These are phyloP conservation scores for Paradisaea rubra DNA, from an alignment of 2,113 vertebrate genomes.

Conservation along the genomic window DNA sequence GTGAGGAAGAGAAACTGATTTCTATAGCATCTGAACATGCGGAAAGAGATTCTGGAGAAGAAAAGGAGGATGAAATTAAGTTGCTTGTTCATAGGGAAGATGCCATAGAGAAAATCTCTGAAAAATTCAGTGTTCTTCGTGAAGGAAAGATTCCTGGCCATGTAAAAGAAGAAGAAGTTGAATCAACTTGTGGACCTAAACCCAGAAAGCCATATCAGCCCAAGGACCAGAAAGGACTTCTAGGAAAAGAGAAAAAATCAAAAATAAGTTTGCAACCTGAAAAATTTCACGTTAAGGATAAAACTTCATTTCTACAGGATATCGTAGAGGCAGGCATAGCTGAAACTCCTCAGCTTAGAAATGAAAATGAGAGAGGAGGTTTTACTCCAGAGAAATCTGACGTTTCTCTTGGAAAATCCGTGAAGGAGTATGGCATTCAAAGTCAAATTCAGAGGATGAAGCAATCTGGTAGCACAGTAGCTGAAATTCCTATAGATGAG, in stretches of 20 bases:
- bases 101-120: neutral
- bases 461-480: neutral
- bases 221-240: neutral
- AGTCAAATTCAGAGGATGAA: neutral
- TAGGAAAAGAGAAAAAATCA: neutral
- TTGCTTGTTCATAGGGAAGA: neutral
- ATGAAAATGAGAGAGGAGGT: neutral
- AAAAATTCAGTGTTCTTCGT: neutral
- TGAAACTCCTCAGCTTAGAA: neutral
- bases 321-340: neutral
- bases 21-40: neutral
- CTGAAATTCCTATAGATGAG: neutral
- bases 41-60: neutral
- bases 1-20: neutral
- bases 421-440: neutral
- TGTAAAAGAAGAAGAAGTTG: neutral
- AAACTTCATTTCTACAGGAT: neutral
- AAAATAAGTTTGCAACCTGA: neutral
- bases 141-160: neutral
- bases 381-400: neutral
- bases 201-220: neutral
- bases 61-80: neutral
- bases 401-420: neutral
- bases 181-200: neutral
- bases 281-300: neutral